Evolutionary conservation across 2,888 invertebrate genomes (phyloP), one percentile per base, ranked within the genome.

Genomic region (Chloromyia formosa): DNA sequence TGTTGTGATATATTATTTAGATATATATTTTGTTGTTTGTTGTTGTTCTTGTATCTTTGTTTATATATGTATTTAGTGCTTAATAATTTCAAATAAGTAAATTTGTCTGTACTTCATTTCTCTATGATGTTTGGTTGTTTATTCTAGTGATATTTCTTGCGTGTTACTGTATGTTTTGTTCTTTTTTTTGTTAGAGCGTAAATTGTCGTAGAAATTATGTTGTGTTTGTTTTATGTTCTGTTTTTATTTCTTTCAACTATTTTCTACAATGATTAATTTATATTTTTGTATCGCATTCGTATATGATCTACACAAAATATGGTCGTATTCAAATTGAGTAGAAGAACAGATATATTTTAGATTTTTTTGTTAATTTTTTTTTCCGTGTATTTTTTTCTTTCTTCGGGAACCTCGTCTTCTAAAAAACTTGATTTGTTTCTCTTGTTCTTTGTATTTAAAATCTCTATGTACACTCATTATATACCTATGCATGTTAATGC

Each of bases 21-120:
- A 76, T 77, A 77, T 73, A 77, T 78, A 76, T 78, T 75, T 56
- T 72, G 53, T 78, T 76, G 77, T 53, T 76, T 35, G 74, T 42
- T 66, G 69, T 53, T 58, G 75, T 76, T 76, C 73, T 74, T 66
- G 49, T 74, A 75, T 78, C n/a, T 66, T 72, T 58, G 23, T 40
- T 35, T 71, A 23, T 56, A 40, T 27, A n/a, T n/a, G 56, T 56
- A n/a, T 35, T 62, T 64, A 42, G 40, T 16, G n/a, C 9, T 60
- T 23, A 60, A 22, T 35, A 35, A 4, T 35, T 60, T 60, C 60
- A 64, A 61, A 22, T 45, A 40, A 72, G 35, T 58, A 16, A 58
- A 56, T 35, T 42, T 74, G 53, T 68, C 64, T 22, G 27, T 54
- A 22, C 64, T 56, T 53, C 4, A 35, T 35, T 35, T 74, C 54